phyloP scores from a whole-genome alignment of 2,888 invertebrate genomes.

The Dexiosoma caninum region DNA sequence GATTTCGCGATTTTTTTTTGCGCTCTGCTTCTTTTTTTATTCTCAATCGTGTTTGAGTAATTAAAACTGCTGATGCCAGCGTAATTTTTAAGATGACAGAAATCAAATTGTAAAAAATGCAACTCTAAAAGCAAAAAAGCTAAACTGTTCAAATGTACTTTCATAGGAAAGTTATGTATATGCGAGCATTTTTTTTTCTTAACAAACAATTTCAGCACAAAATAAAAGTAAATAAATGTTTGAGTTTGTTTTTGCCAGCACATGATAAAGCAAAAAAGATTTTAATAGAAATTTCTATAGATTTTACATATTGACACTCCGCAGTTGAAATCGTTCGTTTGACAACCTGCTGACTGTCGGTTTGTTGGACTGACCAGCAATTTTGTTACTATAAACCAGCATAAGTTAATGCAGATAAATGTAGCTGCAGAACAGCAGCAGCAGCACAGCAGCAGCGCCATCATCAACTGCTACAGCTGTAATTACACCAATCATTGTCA shows the following conservation, averaged over 20 bases:
- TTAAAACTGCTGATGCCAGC: conserved; percentile 53
- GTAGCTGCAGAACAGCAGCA: neutral
- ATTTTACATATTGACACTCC: conserved; percentile 13
- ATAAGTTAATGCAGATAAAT: conserved; percentile 4
- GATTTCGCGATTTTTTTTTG: neutral
- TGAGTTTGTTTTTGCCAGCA: neutral
- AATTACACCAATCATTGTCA: conserved; percentile 29
- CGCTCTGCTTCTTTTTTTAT: neutral
- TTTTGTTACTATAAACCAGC: neutral
- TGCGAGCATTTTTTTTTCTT: neutral
- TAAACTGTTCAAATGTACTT: neutral
- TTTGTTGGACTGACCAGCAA: neutral
- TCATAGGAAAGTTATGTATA: no score
- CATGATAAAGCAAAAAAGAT: conserved; percentile 43
- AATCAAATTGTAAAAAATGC: neutral
- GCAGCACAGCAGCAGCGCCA: neutral
- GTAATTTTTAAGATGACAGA: conserved; percentile 41
- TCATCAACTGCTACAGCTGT: neutral
- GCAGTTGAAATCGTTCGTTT: neutral
- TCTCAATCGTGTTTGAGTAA: conserved; percentile 18
- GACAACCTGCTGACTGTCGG: conserved; percentile 29
- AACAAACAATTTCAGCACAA: conserved; percentile 49
- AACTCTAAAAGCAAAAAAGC: conserved; percentile 1
- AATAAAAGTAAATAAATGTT: conserved; percentile 47
- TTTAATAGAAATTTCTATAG: conserved; percentile 44